phyloP scores from a whole-genome alignment of 2,888 invertebrate genomes.

The Leptinotarsa rubiginosa region DNA sequence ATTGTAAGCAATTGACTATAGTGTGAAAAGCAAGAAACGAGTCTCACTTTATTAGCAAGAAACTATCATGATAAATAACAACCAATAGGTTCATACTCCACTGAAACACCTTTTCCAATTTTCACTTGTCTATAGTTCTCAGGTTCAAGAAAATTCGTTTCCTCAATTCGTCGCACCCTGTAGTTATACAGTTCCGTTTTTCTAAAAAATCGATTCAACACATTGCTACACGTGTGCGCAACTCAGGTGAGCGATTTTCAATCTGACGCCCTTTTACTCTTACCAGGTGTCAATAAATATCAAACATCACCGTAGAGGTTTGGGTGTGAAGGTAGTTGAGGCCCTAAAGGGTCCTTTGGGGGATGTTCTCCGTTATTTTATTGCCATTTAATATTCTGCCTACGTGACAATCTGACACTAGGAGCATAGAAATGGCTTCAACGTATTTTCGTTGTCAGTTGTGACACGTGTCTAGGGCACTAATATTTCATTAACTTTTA shows the following conservation, averaged over 20 bases:
- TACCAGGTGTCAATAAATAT: constrained; percentile 21
- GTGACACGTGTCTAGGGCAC: too few species aligned
- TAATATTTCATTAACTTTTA: too few species aligned
- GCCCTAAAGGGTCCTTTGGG: constrained; percentile 11
- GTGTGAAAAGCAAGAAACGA: too few species aligned
- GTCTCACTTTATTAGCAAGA: too few species aligned
- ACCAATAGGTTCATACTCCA: too few species aligned
- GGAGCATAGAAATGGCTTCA: not conserved
- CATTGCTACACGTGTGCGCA: constrained; percentile 31
- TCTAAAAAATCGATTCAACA: constrained; percentile 32
- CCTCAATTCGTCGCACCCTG: not conserved
- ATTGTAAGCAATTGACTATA: too few species aligned
- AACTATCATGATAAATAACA: too few species aligned
- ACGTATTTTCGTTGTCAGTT: not conserved
- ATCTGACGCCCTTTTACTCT: constrained; percentile 32
- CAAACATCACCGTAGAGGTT: constrained; percentile 1
- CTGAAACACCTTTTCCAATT: too few species aligned
- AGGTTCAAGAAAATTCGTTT: not conserved
- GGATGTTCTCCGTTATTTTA: not conserved
- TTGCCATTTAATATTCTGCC: not conserved
- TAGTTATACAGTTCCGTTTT: constrained; percentile 20
- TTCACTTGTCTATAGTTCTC: not conserved
- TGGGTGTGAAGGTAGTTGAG: not conserved
- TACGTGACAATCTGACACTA: not conserved
- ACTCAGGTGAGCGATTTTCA: constrained; percentile 41